phyloP scores from a whole-genome alignment of 2,797 vertebrate genomes.

The Paramormyrops hopkinsi region DNA sequence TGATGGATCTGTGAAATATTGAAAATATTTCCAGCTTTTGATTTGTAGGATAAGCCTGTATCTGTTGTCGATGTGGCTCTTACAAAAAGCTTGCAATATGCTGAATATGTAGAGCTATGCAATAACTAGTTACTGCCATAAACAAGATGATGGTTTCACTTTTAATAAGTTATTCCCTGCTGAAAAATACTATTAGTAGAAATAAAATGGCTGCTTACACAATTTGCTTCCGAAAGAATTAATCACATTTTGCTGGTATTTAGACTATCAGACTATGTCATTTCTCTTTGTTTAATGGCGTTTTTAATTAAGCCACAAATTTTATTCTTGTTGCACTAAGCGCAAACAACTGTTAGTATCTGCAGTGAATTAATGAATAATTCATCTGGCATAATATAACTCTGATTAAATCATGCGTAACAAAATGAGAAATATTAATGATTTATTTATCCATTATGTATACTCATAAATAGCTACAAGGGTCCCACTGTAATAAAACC shows the following conservation, averaged over 20 bases:
- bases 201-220: constrained; percentile 11
- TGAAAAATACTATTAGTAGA: background rate
- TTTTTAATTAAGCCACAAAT: constrained; percentile 30
- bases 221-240: background rate
- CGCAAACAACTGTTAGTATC: constrained; percentile 18
- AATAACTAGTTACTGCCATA: background rate
- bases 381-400: background rate
- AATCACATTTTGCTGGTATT: constrained; percentile 14
- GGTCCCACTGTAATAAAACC: background rate
- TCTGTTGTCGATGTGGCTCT: background rate
- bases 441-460: background rate
- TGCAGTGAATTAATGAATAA: background rate
- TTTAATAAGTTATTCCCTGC: background rate
- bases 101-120: background rate
- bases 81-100: background rate
- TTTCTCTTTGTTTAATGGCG: constrained; percentile 20
- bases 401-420: constrained; percentile 2
- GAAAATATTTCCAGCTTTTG: background rate
- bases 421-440: background rate
- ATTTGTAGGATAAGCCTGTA: background rate
- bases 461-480: background rate
- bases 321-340: constrained; percentile 21
- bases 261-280: constrained; percentile 16
- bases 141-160: background rate
- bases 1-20: background rate